These are phyloP conservation scores for Acipenser oxyrinchus DNA, from an alignment of 2,797 vertebrate genomes.

Conservation along the genomic window DNA sequence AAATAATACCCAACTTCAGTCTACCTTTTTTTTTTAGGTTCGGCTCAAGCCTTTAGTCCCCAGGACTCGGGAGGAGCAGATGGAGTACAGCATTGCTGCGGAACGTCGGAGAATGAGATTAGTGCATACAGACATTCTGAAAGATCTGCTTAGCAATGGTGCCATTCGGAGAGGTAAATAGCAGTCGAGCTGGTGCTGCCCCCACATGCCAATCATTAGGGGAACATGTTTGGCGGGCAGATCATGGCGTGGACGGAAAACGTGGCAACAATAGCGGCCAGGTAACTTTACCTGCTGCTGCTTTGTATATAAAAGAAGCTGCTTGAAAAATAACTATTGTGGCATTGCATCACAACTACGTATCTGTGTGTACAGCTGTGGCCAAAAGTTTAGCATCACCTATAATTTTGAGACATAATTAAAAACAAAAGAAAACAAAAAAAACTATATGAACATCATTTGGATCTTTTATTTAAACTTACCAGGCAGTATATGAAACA, in stretches of 20 bases:
- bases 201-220: slow-evolving; percentile 89
- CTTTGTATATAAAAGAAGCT: too few relatives aligned
- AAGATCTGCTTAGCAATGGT: slow-evolving; percentile 74
- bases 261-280: slow-evolving; percentile 89
- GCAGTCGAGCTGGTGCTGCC: slow-evolving; percentile 85
- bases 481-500: too few relatives aligned
- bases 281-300: slow-evolving; percentile 44
- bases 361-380: too few relatives aligned
- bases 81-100: slow-evolving; percentile 83
- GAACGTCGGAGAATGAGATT: slow-evolving; percentile 90
- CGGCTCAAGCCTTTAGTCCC: slow-evolving; percentile 75
- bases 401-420: too few relatives aligned
- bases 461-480: too few relatives aligned
- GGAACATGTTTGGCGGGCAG: slow-evolving; percentile 92
- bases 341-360: too few relatives aligned
- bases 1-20: too few relatives aligned
- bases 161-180: slow-evolving; percentile 61
- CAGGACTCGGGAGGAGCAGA: slow-evolving; percentile 76
- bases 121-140: slow-evolving; percentile 84
- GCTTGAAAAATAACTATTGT: too few relatives aligned
- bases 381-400: too few relatives aligned
- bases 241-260: slow-evolving; percentile 99
- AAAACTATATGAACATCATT: too few relatives aligned
- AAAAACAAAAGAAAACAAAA: too few relatives aligned
- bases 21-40: slow-evolving; percentile 49